A percentile compares a stretch with the other conserved stretches of the same genome.
phyloP scores from a whole-genome alignment of 1,140 invertebrate genomes.

The Chionoecetes opilio region DNA sequence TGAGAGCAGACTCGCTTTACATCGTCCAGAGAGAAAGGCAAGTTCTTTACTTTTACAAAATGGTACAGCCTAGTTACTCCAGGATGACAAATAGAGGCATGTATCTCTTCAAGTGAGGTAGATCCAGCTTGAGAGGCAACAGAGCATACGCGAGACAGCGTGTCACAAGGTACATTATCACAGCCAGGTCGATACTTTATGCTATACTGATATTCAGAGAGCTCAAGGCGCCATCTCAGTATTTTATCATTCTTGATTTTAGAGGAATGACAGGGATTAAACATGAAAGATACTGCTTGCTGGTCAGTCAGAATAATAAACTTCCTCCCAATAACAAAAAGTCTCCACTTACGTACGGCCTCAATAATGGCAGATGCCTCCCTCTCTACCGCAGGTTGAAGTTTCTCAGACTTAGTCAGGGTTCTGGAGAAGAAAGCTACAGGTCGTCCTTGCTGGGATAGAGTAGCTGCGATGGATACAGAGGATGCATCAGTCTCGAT shows the following conservation, averaged over 20 bases:
- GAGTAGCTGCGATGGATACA: conserved; percentile 33
- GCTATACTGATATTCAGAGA: conserved; percentile 34
- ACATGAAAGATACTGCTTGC: conserved; percentile 42
- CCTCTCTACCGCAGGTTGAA: conserved; percentile 32
- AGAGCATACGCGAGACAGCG: not conserved
- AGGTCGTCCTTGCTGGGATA: conserved; percentile 25
- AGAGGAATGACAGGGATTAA: not conserved
- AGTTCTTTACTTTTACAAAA: conserved; percentile 9
- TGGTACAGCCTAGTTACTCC: not conserved
- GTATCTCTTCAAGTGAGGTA: not conserved
- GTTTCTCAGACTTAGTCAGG: not conserved
- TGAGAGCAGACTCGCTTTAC: not conserved
- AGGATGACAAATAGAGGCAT: not conserved
- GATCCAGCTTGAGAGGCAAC: not conserved
- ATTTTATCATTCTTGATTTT: conserved; percentile 52
- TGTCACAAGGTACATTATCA: conserved; percentile 2
- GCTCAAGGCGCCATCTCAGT: not conserved
- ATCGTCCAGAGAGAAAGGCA: conserved; percentile 17
- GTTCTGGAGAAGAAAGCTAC: conserved; percentile 29
- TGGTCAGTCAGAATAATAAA: conserved; percentile 38
- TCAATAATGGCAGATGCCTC: conserved; percentile 44
- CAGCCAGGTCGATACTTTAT: conserved; percentile 20
- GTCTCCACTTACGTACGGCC: conserved; percentile 51
- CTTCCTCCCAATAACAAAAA: not conserved
- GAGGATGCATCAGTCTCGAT: conserved; percentile 36